phyloP scores from a whole-genome alignment of 2,888 invertebrate species.

The Hesperia comma region DNA sequence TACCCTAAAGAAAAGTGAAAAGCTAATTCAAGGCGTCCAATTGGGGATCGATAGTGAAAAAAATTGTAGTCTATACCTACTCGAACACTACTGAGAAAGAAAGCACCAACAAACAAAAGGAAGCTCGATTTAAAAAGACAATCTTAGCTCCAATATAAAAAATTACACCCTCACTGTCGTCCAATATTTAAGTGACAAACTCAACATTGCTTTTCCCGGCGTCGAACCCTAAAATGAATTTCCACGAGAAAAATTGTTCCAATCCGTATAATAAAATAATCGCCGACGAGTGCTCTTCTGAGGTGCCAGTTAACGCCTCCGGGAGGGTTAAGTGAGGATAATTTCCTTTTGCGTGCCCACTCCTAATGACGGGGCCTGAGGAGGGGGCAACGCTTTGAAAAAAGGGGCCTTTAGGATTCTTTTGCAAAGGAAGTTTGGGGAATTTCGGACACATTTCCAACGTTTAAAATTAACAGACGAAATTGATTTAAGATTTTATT shows the following conservation, averaged over 20 bases:
- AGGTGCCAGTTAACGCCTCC: constrained; percentile 83
- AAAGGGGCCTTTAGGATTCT: constrained; percentile 46
- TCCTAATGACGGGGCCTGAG: constrained; percentile 69
- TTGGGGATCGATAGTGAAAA: too few relatives aligned
- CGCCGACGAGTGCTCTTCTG: constrained; percentile 71
- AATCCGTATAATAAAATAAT: constrained; percentile 81
- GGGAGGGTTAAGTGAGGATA: constrained; percentile 83
- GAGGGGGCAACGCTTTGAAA: constrained; percentile 47
- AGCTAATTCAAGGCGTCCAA: too few relatives aligned
- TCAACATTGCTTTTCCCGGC: constrained; percentile 29
- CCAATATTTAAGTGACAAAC: constrained; percentile 32
- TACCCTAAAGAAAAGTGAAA: too few relatives aligned
- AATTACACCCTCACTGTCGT: constrained; percentile 8
- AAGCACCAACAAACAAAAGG: neutral
- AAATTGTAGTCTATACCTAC: too few relatives aligned
- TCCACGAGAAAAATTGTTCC: constrained; percentile 71
- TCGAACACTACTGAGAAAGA: neutral
- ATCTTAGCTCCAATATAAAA: constrained; percentile 39
- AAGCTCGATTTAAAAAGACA: constrained; percentile 14
- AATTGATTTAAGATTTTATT: constrained; percentile 10
- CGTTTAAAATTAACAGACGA: neutral
- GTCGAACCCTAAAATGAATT: constrained; percentile 45
- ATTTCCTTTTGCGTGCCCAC: constrained; percentile 82
- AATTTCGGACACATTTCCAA: constrained; percentile 45
- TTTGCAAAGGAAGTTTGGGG: constrained; percentile 47